Evolutionary conservation across 2,113 vertebrate species (phyloP).

Genomic region (Caretta caretta): DNA sequence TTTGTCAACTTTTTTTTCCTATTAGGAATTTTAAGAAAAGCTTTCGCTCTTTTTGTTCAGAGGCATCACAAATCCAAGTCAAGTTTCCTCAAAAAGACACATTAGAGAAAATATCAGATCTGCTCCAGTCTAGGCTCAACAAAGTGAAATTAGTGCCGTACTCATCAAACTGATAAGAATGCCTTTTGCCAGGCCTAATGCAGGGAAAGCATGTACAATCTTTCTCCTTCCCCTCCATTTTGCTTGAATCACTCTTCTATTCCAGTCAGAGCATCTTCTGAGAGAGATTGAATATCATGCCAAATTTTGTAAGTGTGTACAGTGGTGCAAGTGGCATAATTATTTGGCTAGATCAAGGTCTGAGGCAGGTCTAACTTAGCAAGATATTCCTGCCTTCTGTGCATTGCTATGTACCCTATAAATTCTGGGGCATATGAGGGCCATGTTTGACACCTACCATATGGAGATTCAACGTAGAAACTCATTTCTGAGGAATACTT

Average conservation of each 20-base stretch:
- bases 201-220: background rate
- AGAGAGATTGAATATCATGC: background rate
- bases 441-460: background rate
- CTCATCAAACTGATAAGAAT: background rate
- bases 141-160: background rate
- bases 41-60: background rate
- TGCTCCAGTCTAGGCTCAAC: background rate
- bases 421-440: background rate
- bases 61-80: background rate
- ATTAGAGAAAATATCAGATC: background rate
- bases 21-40: background rate
- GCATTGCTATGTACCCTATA: conserved; percentile 54
- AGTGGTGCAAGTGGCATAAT: conserved; percentile 27
- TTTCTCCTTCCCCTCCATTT: background rate
- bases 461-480: background rate
- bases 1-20: background rate
- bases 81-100: conserved; percentile 16
- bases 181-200: background rate
- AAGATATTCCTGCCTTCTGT: background rate
- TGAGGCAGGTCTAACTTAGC: conserved; percentile 38
- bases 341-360: conserved; percentile 36
- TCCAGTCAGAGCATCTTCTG: conserved; percentile 18
- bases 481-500: conserved; percentile 8
- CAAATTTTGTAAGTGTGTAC: conserved; percentile 20
- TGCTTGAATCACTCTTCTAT: conserved; percentile 35